A percentile compares a stretch with the other conserved stretches of the same genome.
Conservation (phyloP, 2,797 vertebrate species). For the Fistularia commersonii region DNA sequence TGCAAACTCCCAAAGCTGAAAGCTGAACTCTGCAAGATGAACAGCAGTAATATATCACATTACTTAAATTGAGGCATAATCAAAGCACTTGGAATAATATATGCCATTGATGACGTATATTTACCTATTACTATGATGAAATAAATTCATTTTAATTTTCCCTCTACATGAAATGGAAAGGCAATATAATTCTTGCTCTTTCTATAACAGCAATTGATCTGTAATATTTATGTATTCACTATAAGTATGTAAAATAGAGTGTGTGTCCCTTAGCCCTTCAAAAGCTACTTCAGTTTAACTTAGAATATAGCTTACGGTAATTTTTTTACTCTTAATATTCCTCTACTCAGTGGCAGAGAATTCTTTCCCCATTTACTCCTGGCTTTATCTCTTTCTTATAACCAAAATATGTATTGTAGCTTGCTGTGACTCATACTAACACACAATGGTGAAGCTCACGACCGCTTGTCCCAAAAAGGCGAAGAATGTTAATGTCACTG, state of each 20-base stretch:
- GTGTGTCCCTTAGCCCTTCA: too few relatives aligned
- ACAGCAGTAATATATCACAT: constrained; percentile 11
- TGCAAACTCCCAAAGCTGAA: constrained; percentile 17
- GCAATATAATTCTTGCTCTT: constrained; percentile 9
- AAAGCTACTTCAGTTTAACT: too few relatives aligned
- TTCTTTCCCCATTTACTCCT: background rate
- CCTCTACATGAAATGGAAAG: constrained; percentile 1
- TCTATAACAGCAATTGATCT: constrained; percentile 5
- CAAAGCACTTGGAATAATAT: background rate
- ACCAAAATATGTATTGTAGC: constrained; percentile 8
- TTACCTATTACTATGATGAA: constrained; percentile 17
- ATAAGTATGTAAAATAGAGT: too few relatives aligned
- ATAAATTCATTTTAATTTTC: constrained; percentile 6
- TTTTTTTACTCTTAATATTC: too few relatives aligned
- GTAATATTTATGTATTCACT: background rate
- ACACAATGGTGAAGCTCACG: constrained; percentile 38
- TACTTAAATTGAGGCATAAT: constrained; percentile 2
- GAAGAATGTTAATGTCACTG: constrained; percentile 3
- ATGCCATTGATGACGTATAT: background rate
- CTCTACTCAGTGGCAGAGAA: too few relatives aligned
- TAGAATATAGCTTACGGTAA: too few relatives aligned
- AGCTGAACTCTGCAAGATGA: constrained; percentile 17
- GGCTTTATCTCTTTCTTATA: background rate
- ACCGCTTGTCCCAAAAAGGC: too few relatives aligned
- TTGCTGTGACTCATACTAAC: constrained; percentile 48